Evolutionary conservation across 2,113 vertebrate genomes (phyloP), one percentile per base, ranked within the genome.

Genomic region (Leucopsar rothschildi): DNA sequence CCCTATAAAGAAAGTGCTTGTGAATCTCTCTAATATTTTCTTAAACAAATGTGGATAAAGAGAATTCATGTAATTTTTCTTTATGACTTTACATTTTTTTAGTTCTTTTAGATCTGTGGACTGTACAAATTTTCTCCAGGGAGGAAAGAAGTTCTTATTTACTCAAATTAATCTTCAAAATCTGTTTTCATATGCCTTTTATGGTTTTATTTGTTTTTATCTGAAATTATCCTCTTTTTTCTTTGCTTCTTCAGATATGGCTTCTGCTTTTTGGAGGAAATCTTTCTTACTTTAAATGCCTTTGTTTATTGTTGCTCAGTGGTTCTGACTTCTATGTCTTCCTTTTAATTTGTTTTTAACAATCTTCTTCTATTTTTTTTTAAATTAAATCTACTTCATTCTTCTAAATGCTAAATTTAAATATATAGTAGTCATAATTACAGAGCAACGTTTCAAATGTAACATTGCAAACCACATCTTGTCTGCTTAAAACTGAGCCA

Each of bases 271-370:
- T 87, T 69, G 29, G 50, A 84, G 14, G 29, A 69, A 77, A 42
- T 71, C 12, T 86, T 92, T 81, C 39, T 59, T 63, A 75, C 6
- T 86, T 70, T 59, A 63, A 84, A 35, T 66, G 29, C 4, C 20
- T 86, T 56, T 16, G 13, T 84, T 77, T 82, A 75, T 60, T 68
- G 56, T 52, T 89, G 16, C 40, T 81, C 70, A 68, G 45, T 71
- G 49, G 44, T 68, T 90, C 71, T 72, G 49, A 65, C 45, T 57
- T 92, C 40, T 68, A 4, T 69, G 47, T 60, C n/a, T 93, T 85
- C 85, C 66, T 95, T 96, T 92, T 72, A 95, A 90, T 82, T 94
- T 93, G 69, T 82, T 93, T 94, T 88, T 82, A 93, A 93, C 61
- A 77, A 90, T 20, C 45, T 69, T 82, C 65, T 83, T 86, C 15